Percentiles rank a stretch among this genome's conserved stretches.
phyloP scores from a whole-genome alignment of 2,113 vertebrate genomes.

The Oxygymnocypris stewartii region DNA sequence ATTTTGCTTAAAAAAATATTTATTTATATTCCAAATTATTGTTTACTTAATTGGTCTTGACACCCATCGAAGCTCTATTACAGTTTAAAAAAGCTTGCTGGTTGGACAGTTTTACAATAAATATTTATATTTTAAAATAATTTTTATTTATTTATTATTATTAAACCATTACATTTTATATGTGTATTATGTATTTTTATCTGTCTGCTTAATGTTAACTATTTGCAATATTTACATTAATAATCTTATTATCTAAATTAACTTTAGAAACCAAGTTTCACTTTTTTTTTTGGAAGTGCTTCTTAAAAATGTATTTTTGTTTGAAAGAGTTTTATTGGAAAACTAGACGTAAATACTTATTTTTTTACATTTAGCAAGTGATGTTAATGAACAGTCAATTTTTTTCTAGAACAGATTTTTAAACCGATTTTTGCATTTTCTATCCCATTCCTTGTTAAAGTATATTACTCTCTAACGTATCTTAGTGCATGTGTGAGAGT shows the following conservation, averaged over 20 bases:
- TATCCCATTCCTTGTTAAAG: not conserved
- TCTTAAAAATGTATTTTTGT: not conserved
- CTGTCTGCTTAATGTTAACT: not conserved
- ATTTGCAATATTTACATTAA: not conserved
- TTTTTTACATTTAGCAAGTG: not conserved
- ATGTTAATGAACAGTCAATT: not conserved
- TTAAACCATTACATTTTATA: not conserved
- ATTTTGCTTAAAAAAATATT: not conserved
- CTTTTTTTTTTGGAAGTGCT: too few relatives aligned
- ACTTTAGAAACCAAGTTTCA: too few relatives aligned
- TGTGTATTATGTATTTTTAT: not conserved
- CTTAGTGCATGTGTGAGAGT: not conserved
- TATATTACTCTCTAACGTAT: constrained; percentile 18
- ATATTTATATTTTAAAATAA: not conserved
- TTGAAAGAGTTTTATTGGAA: not conserved
- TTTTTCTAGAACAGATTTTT: not conserved
- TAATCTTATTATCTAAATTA: not conserved
- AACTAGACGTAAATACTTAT: not conserved
- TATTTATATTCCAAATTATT: not conserved
- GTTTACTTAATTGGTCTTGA: not conserved
- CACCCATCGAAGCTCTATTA: not conserved
- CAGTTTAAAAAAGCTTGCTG: not conserved
- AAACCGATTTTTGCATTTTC: not conserved
- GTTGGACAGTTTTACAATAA: not conserved
- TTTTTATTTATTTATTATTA: too few relatives aligned